These are phyloP conservation scores for Hydractinia echinata DNA, from an alignment of 30 jellyfish, hydroid and myxozoan genomes.

Conservation along the genomic window DNA sequence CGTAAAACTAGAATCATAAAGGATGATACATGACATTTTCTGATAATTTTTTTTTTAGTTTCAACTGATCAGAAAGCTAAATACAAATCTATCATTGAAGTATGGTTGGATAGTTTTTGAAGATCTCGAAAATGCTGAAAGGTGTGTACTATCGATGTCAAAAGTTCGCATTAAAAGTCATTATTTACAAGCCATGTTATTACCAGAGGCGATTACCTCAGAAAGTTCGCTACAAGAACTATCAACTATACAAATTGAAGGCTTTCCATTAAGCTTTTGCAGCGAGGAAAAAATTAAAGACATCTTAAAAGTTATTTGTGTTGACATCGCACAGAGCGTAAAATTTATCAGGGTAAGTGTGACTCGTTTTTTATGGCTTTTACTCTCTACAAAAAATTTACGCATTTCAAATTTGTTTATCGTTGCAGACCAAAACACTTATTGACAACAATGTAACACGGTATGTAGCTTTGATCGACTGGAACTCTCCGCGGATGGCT, in stretches of 20 bases:
- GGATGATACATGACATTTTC: neutral
- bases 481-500: conserved; percentile 4
- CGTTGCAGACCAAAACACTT: neutral
- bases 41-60: conserved; percentile 4
- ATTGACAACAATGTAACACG: neutral
- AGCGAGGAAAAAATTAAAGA: conserved; percentile 14
- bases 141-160: neutral
- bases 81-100: neutral
- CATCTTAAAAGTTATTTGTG: neutral
- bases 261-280: conserved; percentile 21
- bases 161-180: neutral
- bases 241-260: conserved; percentile 21
- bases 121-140: conserved; percentile 24
- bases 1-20: too few species aligned
- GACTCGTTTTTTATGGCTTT: neutral
- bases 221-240: conserved; percentile 1
- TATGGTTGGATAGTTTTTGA: conserved; percentile 29
- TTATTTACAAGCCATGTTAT: conserved; percentile 19
- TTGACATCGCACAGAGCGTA: neutral
- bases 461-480: neutral
- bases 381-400: neutral
- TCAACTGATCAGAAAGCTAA: neutral
- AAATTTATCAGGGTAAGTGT: neutral
- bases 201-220: conserved; percentile 19
- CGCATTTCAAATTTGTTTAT: neutral